phyloP scores from a whole-genome alignment of 2,888 invertebrate genomes.

The Fragum fragum region DNA sequence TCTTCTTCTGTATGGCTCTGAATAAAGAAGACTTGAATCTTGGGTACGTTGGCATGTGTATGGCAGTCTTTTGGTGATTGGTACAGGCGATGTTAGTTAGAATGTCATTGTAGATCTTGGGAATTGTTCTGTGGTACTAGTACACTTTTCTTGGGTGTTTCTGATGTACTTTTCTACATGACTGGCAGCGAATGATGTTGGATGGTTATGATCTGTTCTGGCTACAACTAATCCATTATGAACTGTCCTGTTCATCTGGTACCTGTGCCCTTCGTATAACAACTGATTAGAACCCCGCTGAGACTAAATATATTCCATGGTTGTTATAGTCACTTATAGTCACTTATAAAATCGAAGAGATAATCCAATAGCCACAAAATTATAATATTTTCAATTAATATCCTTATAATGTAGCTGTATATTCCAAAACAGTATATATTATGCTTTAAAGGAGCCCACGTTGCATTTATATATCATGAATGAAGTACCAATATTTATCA shows the following conservation, averaged over 20 bases:
- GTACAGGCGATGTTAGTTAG: background rate
- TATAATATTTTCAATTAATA: too few species aligned
- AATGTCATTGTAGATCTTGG: slow-evolving; percentile 6
- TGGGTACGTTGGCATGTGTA: slow-evolving; percentile 11
- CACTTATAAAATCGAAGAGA: background rate
- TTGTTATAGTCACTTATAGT: background rate
- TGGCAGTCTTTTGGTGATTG: background rate
- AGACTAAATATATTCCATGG: background rate
- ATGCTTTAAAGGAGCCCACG: too few species aligned
- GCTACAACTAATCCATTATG: background rate
- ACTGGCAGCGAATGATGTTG: background rate
- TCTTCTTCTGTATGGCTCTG: slow-evolving; percentile 10
- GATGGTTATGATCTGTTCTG: slow-evolving; percentile 4
- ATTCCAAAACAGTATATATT: too few species aligned
- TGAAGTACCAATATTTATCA: too few species aligned
- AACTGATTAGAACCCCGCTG: background rate
- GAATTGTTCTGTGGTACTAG: background rate
- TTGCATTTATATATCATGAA: too few species aligned
- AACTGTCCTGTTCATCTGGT: background rate
- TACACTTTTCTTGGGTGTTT: background rate
- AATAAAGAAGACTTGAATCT: background rate
- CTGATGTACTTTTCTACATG: background rate
- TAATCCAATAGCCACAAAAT: background rate
- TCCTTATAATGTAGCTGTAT: too few species aligned
- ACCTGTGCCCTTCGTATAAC: background rate